Evolutionary conservation across 2,113 vertebrate genomes (phyloP).

Genomic region (Dissostichus mawsoni): DNA sequence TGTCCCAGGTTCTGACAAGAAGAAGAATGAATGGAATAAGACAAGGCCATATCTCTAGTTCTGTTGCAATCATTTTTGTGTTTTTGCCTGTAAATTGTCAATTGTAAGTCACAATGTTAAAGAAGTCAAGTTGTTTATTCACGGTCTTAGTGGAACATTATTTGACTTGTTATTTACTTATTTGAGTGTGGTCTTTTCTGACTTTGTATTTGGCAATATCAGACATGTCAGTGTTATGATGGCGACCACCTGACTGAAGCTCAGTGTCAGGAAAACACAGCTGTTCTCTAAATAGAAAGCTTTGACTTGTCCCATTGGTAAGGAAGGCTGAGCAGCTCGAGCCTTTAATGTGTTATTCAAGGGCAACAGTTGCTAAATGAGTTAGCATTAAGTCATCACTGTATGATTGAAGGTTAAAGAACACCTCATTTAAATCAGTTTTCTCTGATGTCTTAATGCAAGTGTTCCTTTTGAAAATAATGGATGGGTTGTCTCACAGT

Average conservation of each 20-base stretch:
- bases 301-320: background rate
- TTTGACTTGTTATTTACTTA: background rate
- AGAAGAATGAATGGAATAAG: no score
- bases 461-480: background rate
- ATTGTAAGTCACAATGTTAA: no score
- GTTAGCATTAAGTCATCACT: background rate
- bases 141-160: background rate
- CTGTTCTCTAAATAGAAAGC: background rate
- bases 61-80: no score
- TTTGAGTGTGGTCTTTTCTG: background rate
- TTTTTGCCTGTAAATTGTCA: no score
- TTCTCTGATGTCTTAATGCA: no score
- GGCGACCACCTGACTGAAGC: background rate
- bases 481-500: conserved; percentile 1
- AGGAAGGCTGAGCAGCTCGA: conserved; percentile 2
- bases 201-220: background rate
- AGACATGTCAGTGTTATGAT: background rate
- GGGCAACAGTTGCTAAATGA: background rate
- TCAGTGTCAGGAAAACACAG: background rate
- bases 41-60: no score
- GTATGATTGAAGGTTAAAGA: background rate
- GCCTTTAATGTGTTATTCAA: background rate
- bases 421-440: background rate
- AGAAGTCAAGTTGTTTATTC: background rate
- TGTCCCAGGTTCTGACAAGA: no score